Evolutionary conservation across 2,888 invertebrate species (phyloP).

Genomic region (Oithona nana): DNA sequence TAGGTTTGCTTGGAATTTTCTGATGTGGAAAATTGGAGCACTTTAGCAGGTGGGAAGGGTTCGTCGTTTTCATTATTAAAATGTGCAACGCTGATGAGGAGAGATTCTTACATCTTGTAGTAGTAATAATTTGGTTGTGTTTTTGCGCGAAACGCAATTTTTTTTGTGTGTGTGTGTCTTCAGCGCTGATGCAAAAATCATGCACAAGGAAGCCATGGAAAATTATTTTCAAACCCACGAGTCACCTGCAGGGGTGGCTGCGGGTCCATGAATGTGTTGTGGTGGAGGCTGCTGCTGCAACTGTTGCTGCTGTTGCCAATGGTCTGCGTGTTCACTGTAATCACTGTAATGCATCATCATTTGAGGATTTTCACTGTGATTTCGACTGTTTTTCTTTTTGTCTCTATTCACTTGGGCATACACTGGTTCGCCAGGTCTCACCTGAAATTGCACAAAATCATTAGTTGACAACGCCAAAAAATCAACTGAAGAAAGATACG

Average conservation of each 20-base stretch:
- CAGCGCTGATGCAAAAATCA: too few relatives aligned
- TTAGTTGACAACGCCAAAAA: too few relatives aligned
- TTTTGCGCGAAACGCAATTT: too few relatives aligned
- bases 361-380: neutral
- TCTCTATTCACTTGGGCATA: conserved; percentile 46
- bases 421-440: conserved; percentile 35
- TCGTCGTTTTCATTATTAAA: too few relatives aligned
- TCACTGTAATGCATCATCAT: conserved; percentile 13
- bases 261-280: conserved; percentile 22
- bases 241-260: conserved; percentile 29
- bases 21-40: too few relatives aligned
- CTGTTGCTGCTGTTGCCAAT: conserved; percentile 14
- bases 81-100: too few relatives aligned
- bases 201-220: neutral
- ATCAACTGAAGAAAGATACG: too few relatives aligned
- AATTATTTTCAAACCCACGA: conserved; percentile 32
- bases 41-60: too few relatives aligned
- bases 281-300: neutral
- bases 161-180: too few relatives aligned
- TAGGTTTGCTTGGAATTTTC: too few relatives aligned
- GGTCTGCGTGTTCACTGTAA: conserved; percentile 18
- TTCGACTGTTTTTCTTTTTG: conserved; percentile 30
- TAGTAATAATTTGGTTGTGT: too few relatives aligned
- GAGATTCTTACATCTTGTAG: too few relatives aligned
- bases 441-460: neutral